These are phyloP conservation scores for Alentia gelatinosa DNA, from an alignment of 2,888 invertebrate genomes.

Conservation along the genomic window DNA sequence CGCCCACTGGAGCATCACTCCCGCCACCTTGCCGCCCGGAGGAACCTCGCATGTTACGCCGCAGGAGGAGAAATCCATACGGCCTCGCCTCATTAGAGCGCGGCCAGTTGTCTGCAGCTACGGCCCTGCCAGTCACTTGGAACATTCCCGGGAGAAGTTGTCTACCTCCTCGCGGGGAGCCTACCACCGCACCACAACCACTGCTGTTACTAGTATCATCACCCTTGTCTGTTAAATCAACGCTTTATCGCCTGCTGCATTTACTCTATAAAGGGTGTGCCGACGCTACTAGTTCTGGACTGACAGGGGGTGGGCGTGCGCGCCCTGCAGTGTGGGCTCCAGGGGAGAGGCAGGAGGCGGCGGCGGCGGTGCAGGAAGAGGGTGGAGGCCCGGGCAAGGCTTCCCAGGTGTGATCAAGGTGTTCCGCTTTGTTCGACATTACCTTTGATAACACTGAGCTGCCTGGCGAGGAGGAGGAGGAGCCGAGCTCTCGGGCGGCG, in stretches of 20 bases:
- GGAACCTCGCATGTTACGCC: not conserved
- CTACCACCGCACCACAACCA: no score
- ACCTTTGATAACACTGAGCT: not conserved
- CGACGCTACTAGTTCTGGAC: no score
- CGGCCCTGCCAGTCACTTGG: not conserved
- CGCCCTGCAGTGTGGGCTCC: not conserved
- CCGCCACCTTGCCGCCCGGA: not conserved
- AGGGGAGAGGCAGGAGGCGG: not conserved
- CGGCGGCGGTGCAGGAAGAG: not conserved
- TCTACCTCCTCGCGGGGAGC: not conserved
- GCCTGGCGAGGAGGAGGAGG: not conserved
- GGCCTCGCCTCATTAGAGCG: not conserved
- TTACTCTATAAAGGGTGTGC: no score
- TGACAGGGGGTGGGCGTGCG: no score
- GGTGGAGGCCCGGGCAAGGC: not conserved
- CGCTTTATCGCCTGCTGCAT: no score
- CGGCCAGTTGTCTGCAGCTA: not conserved
- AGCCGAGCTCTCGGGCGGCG: not conserved
- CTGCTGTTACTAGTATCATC: no score
- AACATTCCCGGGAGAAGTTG: not conserved
- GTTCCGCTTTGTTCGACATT: not conserved
- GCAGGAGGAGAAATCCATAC: not conserved
- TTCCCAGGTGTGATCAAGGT: slow-evolving; percentile 14
- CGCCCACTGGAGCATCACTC: not conserved
- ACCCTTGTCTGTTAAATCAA: no score